Conservation (phyloP, 2,888 invertebrate genomes). For the Eilema caniola region DNA sequence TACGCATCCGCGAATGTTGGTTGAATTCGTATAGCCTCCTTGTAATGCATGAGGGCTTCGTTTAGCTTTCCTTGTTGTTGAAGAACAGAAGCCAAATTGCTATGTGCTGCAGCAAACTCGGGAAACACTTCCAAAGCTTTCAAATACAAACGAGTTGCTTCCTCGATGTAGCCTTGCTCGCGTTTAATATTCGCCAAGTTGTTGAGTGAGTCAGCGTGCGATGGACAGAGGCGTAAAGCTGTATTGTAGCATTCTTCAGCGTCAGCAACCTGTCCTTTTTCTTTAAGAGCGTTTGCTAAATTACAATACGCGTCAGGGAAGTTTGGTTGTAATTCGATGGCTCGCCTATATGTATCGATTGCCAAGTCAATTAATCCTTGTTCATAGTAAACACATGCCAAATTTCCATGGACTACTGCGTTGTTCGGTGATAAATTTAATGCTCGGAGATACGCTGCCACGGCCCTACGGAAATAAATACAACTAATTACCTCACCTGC, state of each 20-base stretch:
- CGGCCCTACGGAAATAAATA: conserved; percentile 91
- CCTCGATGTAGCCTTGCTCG: conserved; percentile 99
- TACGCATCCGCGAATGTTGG: conserved; percentile 99
- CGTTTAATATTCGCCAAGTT: conserved; percentile 99
- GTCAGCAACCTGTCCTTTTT: conserved; percentile 98
- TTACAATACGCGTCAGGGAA: conserved; percentile 99
- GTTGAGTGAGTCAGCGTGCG: conserved; percentile 99
- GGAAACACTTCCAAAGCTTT: conserved; percentile 98
- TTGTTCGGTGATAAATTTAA: conserved; percentile 99
- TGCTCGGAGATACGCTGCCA: conserved; percentile 98
- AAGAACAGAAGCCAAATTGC: conserved; percentile 98
- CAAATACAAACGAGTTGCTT: conserved; percentile 97
- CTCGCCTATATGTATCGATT: conserved; percentile 98
- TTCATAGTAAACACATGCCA: conserved; percentile 99
- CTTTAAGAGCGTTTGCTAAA: conserved; percentile 99
- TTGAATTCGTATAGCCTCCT: conserved; percentile 99
- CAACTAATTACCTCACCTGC: not conserved
- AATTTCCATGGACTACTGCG: conserved; percentile 99
- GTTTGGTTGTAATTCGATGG: conserved; percentile 99
- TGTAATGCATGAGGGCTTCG: conserved; percentile 99
- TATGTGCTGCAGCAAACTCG: conserved; percentile 99
- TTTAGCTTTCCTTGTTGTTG: conserved; percentile 99
- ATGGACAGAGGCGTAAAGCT: conserved; percentile 96
- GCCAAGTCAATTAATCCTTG: conserved; percentile 99
- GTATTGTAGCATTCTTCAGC: conserved; percentile 99